Percentiles rank a stretch among this genome's conserved stretches.
Conservation (phyloP, 2,888 invertebrate genomes). For the Mythimna lalbum region DNA sequence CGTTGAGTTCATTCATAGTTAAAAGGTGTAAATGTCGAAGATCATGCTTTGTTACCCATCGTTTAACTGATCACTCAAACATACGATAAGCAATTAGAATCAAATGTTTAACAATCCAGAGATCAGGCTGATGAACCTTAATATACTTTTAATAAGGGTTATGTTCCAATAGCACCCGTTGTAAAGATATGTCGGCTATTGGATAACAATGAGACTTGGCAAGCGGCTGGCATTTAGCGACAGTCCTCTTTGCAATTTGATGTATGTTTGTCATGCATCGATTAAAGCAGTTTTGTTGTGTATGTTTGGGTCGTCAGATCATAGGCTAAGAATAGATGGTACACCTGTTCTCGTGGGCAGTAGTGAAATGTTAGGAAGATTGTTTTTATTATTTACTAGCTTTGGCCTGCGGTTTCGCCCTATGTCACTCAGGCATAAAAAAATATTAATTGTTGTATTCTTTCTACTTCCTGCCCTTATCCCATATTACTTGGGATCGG, state of each 20-base stretch:
- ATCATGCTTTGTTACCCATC: constrained; percentile 3
- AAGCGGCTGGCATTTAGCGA: constrained; percentile 32
- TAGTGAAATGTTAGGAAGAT: not conserved
- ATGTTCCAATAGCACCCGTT: constrained; percentile 14
- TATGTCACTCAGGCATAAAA: no score
- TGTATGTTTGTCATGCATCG: constrained; percentile 41
- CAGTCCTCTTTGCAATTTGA: constrained; percentile 39
- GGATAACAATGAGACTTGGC: constrained; percentile 53
- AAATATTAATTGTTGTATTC: no score
- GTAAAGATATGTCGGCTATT: constrained; percentile 19
- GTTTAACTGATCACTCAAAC: constrained; percentile 30
- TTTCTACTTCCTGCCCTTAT: no score
- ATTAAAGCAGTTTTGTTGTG: constrained; percentile 24
- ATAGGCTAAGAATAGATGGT: constrained; percentile 8
- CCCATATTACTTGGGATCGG: no score
- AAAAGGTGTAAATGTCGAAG: not conserved
- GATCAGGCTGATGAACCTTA: not conserved
- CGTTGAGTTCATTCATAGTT: constrained; percentile 19
- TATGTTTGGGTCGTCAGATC: constrained; percentile 14
- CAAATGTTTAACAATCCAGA: constrained; percentile 10
- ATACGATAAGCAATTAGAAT: constrained; percentile 36
- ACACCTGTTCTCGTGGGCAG: constrained; percentile 36
- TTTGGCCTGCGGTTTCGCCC: no score
- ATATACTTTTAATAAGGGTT: rapidly evolving
- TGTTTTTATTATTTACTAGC: no score